Base-by-base conservation (phyloP, 2,888 invertebrate genomes). In the Drosophila paranaensis region DNA sequence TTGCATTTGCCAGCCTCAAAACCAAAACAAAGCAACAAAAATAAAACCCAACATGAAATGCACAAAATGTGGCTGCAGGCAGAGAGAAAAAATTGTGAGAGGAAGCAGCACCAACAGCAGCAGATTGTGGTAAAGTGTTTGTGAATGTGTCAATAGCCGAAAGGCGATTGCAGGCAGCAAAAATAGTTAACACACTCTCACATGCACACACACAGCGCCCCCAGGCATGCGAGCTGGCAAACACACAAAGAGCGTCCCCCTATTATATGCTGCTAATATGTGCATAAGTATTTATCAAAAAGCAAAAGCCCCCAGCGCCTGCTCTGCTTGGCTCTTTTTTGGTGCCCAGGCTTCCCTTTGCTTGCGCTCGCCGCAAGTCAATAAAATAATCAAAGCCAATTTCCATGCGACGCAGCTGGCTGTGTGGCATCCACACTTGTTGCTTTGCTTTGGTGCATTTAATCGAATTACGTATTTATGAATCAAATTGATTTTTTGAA, bases 81-180 rank as follows among this genome's bases (percentile, higher is more conserved):
- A 13, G 45, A 35, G 45, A 30, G 53, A 58, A 43, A 51, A 51
- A 35, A 53, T 25, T 16, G 16, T 11, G 11, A 8, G 16, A 20
- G 13, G 37, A n/a, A 55, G 27, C 60, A 73, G 79, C 86, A 78
- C 68, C 25, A 54, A 16, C 54, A 73, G 74, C 86, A 75, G 77
- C 87, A 78, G 71, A 76, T 88, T 86, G 83, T 57, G 81, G 81
- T 78, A 80, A 72, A 81, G 72, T 88, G 84, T 77, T 81, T 88
- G 74, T 60, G 63, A 85, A 75, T 83, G 74, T 82, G 73, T 84
- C 89, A 87, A 81, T 79, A 86, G 81, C 87, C 81, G 40, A 63
- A 58, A 76, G 89, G 87, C 84, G 64, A 77, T 62, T 72, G 69
- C 74, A 74, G 77, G 67, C 63, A 80, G 65, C 72, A 70, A 70